Conservation (phyloP, 2,113 vertebrate genomes). For the Turdus rufiventris region DNA sequence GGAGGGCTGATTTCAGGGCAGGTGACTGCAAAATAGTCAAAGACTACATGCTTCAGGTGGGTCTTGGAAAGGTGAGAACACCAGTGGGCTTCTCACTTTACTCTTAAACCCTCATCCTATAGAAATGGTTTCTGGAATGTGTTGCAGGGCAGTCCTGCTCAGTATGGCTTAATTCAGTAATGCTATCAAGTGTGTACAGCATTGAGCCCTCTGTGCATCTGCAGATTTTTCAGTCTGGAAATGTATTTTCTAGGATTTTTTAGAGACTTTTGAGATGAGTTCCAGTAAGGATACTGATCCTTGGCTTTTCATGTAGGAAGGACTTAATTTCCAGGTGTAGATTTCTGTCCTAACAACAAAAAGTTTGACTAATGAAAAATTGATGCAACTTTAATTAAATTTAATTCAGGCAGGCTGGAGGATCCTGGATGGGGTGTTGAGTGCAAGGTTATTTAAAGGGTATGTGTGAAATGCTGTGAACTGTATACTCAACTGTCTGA, state of each 20-base stretch:
- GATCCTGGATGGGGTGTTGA: neutral
- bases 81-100: neutral
- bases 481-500: neutral
- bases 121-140: accelerated
- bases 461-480: neutral
- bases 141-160: accelerated
- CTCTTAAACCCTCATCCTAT: neutral
- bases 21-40: neutral
- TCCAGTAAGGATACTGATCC: neutral
- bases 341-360: neutral
- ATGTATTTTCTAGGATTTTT: neutral
- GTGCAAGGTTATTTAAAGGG: neutral
- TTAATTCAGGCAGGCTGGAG: neutral
- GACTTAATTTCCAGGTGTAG: neutral
- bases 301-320: neutral
- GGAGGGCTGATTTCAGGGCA: neutral
- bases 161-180: accelerated
- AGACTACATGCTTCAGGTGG: neutral
- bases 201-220: neutral
- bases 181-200: neutral
- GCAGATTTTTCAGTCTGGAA: neutral
- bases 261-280: neutral
- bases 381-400: neutral
- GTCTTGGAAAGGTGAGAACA: neutral
- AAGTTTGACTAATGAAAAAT: neutral